Percentiles rank a stretch among this genome's conserved stretches.
phyloP scores from a whole-genome alignment of 2,797 vertebrate genomes.

The Hypotaenidia okinawae region DNA sequence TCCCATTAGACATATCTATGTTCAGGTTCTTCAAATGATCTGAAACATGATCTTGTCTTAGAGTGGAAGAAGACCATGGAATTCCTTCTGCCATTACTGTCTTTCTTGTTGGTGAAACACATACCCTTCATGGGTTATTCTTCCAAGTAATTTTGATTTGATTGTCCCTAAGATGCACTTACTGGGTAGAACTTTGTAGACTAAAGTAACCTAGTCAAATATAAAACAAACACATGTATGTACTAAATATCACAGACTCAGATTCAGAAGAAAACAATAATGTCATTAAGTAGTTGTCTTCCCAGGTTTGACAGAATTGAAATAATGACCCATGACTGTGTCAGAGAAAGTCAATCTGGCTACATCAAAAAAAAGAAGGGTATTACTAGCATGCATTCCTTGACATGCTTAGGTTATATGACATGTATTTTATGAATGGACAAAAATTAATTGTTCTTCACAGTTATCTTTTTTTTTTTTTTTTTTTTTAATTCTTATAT shows the following conservation, averaged over 20 bases:
- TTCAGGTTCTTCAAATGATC: neutral
- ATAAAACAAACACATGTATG: neutral
- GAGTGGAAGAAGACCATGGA: neutral
- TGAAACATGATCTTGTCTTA: neutral
- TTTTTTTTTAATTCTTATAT: neutral
- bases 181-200: neutral
- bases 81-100: neutral
- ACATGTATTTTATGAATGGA: neutral
- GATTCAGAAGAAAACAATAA: neutral
- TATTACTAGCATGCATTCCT: neutral
- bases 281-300: neutral
- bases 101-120: neutral
- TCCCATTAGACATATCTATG: neutral
- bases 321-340: neutral
- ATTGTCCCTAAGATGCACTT: neutral
- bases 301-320: neutral
- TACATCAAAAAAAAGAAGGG: neutral
- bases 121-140: neutral
- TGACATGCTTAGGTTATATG: neutral
- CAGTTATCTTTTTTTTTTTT: neutral
- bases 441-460: neutral
- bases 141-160: neutral
- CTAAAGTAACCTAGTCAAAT: neutral
- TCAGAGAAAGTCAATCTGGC: neutral
- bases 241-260: neutral